phyloP scores from a whole-genome alignment of 2,797 vertebrate genomes.

The Stomatorhinus walkeri region DNA sequence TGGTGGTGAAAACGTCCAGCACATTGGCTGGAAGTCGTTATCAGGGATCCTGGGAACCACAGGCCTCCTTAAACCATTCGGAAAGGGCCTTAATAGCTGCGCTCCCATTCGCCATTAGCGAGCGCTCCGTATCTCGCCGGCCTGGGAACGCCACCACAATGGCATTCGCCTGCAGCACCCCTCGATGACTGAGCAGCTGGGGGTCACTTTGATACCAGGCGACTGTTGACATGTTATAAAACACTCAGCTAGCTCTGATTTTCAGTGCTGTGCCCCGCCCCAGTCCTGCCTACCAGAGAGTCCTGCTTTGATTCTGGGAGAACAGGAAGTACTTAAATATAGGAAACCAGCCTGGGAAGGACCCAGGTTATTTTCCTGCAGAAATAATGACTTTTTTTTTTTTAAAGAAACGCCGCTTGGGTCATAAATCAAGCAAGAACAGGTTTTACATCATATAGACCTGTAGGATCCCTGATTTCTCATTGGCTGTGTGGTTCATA shows the following conservation, averaged over 20 bases:
- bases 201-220: constrained; percentile 22
- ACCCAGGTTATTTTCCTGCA: constrained; percentile 54
- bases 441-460: not conserved
- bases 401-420: not conserved
- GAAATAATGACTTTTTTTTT: not conserved
- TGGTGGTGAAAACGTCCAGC: constrained; percentile 1
- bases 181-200: constrained; percentile 12
- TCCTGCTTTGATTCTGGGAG: constrained; percentile 41
- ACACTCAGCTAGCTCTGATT: constrained; percentile 3
- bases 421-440: not conserved
- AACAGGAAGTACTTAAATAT: constrained; percentile 53
- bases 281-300: not conserved
- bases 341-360: constrained; percentile 50
- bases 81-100: not conserved
- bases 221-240: constrained; percentile 15
- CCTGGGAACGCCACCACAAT: not conserved
- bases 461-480: not conserved
- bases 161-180: constrained; percentile 1
- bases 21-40: constrained; percentile 13
- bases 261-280: not conserved
- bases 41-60: not conserved
- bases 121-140: not conserved
- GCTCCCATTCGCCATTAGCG: constrained; percentile 16
- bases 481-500: not conserved
- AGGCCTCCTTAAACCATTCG: not conserved